These are phyloP conservation scores for Microtus ochrogaster DNA, from an alignment of 2,113 vertebrate species.

Conservation along the genomic window DNA sequence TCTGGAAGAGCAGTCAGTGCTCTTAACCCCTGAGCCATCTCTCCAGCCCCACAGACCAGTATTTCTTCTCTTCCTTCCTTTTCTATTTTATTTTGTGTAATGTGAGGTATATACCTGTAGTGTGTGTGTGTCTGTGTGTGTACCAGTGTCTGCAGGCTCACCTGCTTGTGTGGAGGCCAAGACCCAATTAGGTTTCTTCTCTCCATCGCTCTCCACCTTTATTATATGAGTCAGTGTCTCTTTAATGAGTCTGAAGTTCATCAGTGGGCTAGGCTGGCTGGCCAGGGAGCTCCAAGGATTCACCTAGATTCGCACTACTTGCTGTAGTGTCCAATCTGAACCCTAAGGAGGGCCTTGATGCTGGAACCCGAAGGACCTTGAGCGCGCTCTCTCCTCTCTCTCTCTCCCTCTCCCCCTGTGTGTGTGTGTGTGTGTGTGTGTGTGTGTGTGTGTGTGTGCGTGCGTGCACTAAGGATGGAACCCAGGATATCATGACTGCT, in stretches of 20 bases:
- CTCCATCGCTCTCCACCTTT: not conserved
- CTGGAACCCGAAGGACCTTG: no score
- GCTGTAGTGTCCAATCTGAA: no score
- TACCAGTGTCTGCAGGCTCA: not conserved
- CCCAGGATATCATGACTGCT: not conserved
- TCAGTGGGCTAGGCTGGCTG: not conserved
- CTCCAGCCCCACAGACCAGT: not conserved
- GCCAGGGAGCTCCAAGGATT: not conserved
- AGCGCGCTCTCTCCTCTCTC: no score
- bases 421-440: not conserved
- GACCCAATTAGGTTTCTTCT: not conserved
- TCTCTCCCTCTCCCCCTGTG: no score
- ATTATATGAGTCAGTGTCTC: not conserved
- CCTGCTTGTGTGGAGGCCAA: not conserved
- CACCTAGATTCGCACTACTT: not conserved
- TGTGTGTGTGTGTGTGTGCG: not conserved
- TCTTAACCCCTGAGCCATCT: no score
- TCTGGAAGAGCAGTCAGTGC: no score
- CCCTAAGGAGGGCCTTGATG: no score
- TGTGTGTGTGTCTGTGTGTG: no score
- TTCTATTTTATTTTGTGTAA: not conserved
- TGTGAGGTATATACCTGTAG: not conserved
- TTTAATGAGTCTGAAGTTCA: not conserved
- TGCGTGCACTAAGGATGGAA: not conserved
- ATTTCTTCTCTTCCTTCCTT: not conserved